Percentiles rank a stretch among this genome's conserved stretches.
Evolutionary conservation across 2,888 invertebrate genomes (phyloP).

Genomic region (Epinotia ramella): DNA sequence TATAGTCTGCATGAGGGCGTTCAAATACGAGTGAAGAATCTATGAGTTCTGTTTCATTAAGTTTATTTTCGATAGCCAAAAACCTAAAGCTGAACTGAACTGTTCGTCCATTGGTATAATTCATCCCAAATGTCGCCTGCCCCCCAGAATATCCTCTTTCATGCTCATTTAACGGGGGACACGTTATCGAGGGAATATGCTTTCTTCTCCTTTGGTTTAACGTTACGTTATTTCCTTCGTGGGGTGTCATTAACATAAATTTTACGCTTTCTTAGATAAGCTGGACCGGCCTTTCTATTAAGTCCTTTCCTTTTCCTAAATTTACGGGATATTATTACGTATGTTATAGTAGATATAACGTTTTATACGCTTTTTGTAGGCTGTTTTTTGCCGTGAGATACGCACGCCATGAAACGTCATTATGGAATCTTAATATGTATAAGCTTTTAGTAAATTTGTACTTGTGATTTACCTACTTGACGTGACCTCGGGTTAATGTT

Average conservation of each 20-base stretch:
- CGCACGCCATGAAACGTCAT: slow-evolving; percentile 14
- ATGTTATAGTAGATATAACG: slow-evolving; percentile 59
- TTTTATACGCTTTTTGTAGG: slow-evolving; percentile 46
- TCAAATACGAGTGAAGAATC: too few relatives aligned
- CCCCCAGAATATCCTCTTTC: slow-evolving; percentile 55
- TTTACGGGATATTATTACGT: slow-evolving; percentile 69
- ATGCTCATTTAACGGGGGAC: slow-evolving; percentile 68
- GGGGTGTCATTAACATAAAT: slow-evolving; percentile 79
- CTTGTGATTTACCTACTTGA: slow-evolving; percentile 26
- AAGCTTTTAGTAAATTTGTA: slow-evolving; percentile 31
- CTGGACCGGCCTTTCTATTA: slow-evolving; percentile 72
- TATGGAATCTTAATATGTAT: slow-evolving; percentile 32
- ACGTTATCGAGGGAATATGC: slow-evolving; percentile 68
- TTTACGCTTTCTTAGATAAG: slow-evolving; percentile 75
- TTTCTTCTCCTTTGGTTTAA: slow-evolving; percentile 68
- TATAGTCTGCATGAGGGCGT: too few relatives aligned
- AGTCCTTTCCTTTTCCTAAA: slow-evolving; percentile 62
- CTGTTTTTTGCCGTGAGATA: slow-evolving; percentile 27
- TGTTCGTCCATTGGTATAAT: not conserved
- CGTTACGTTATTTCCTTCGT: slow-evolving; percentile 70
- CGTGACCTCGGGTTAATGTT: not conserved
- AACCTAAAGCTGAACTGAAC: not conserved
- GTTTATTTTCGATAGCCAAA: too few relatives aligned
- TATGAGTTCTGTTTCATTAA: too few relatives aligned
- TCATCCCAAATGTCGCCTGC: slow-evolving; percentile 49